Evolutionary conservation across 1,140 invertebrate genomes (phyloP).

Genomic region (Catajapyx aquilonaris): DNA sequence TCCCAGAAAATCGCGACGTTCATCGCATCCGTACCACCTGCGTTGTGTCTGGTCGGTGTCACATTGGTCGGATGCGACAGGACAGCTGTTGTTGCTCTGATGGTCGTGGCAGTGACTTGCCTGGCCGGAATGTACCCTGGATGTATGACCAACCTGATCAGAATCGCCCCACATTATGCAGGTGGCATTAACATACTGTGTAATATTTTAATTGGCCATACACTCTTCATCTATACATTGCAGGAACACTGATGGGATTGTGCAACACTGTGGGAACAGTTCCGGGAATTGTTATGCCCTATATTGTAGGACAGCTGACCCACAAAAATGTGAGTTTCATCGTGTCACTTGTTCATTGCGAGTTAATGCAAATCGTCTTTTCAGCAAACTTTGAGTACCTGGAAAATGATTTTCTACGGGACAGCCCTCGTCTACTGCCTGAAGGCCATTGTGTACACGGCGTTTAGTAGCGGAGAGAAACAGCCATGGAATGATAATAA

Average conservation of each 20-base stretch:
- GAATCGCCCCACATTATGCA: constrained; percentile 71
- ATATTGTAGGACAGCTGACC: too few species aligned
- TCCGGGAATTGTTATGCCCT: constrained; percentile 66
- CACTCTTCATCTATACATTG: too few species aligned
- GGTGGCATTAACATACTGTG: too few species aligned
- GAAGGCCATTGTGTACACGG: constrained; percentile 49
- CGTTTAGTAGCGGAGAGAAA: constrained; percentile 61
- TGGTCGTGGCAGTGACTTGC: too few species aligned
- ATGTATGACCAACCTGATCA: constrained; percentile 73
- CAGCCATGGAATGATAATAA: constrained; percentile 80
- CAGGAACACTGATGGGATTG: constrained; percentile 57
- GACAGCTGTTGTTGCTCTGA: constrained; percentile 41
- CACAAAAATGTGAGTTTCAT: too few species aligned
- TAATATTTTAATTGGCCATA: too few species aligned
- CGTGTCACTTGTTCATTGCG: too few species aligned
- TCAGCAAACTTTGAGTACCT: constrained; percentile 54
- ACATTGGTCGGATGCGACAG: too few species aligned
- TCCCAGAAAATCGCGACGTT: too few species aligned
- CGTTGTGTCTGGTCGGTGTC: too few species aligned
- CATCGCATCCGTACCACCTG: too few species aligned
- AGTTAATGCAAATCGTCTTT: constrained; percentile 22
- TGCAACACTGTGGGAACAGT: constrained; percentile 70
- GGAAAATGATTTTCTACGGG: constrained; percentile 65
- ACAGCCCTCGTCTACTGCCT: constrained; percentile 49
- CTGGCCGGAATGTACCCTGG: constrained; percentile 70